These are phyloP conservation scores for Microcaecilia unicolor DNA, from an alignment of 2,797 vertebrate species.

Conservation along the genomic window DNA sequence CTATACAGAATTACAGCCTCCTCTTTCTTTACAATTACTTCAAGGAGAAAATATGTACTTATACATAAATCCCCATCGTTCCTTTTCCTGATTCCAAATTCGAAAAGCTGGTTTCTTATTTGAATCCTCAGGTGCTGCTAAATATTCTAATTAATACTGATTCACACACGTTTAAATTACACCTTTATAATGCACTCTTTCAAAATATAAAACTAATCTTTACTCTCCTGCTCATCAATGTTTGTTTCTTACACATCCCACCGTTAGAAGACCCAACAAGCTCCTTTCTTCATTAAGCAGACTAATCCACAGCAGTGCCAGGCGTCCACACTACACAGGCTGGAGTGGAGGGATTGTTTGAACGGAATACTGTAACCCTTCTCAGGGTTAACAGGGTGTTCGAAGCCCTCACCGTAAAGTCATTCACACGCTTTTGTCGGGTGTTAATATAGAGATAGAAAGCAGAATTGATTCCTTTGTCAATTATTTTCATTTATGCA, in stretches of 20 bases:
- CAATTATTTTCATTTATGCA: slow-evolving; percentile 46
- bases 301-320: background rate
- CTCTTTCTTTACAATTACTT: too few relatives aligned
- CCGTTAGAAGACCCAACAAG: background rate
- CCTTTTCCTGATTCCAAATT: too few relatives aligned
- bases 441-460: slow-evolving; percentile 28
- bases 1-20: too few relatives aligned
- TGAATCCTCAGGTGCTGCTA: too few relatives aligned
- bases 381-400: slow-evolving; percentile 6
- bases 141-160: too few relatives aligned
- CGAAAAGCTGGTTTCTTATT: too few relatives aligned
- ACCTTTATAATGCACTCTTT: too few relatives aligned
- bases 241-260: background rate
- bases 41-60: too few relatives aligned
- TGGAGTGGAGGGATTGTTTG: background rate
- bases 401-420: slow-evolving; percentile 11
- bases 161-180: too few relatives aligned
- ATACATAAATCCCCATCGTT: too few relatives aligned
- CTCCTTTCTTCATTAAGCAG: background rate
- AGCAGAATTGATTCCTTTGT: slow-evolving; percentile 31
- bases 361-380: slow-evolving; percentile 5
- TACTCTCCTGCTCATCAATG: background rate
- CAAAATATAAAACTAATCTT: too few relatives aligned
- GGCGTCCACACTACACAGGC: background rate
- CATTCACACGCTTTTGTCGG: slow-evolving; percentile 20